A percentile compares a stretch with the other conserved stretches of the same genome.
These are phyloP conservation scores for Solea solea DNA, from an alignment of 2,113 vertebrate species.

Conservation along the genomic window DNA sequence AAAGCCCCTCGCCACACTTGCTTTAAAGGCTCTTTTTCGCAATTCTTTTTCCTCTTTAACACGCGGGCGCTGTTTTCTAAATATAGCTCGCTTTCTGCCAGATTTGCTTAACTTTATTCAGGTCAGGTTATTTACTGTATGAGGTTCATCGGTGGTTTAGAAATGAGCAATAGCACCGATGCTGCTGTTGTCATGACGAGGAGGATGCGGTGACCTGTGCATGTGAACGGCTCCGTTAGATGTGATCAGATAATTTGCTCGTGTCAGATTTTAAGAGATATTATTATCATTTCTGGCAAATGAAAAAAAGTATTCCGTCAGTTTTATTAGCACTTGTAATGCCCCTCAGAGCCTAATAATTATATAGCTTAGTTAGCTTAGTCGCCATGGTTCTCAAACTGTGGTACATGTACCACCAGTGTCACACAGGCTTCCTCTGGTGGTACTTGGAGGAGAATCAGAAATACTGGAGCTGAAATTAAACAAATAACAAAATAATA, in stretches of 20 bases:
- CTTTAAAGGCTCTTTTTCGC: constrained; percentile 67
- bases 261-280: constrained; percentile 14
- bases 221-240: constrained; percentile 49
- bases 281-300: neutral
- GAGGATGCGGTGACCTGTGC: constrained; percentile 54
- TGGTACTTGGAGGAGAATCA: no score
- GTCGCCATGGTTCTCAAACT: no score
- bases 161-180: constrained; percentile 44
- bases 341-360: no score
- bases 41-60: constrained; percentile 61
- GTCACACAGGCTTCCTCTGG: no score
- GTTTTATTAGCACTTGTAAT: no score
- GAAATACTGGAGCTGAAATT: no score
- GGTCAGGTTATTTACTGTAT: constrained; percentile 78
- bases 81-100: constrained; percentile 66
- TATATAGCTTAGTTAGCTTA: no score
- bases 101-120: constrained; percentile 72
- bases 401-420: no score
- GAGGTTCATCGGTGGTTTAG: constrained; percentile 68
- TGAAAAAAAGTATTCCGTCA: neutral
- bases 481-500: no score
- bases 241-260: constrained; percentile 36
- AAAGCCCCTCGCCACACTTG: constrained; percentile 48
- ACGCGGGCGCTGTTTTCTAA: constrained; percentile 62
- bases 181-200: constrained; percentile 47